Evolutionary conservation across 2,888 invertebrate genomes (phyloP).

Genomic region (Parnassius apollo): DNA sequence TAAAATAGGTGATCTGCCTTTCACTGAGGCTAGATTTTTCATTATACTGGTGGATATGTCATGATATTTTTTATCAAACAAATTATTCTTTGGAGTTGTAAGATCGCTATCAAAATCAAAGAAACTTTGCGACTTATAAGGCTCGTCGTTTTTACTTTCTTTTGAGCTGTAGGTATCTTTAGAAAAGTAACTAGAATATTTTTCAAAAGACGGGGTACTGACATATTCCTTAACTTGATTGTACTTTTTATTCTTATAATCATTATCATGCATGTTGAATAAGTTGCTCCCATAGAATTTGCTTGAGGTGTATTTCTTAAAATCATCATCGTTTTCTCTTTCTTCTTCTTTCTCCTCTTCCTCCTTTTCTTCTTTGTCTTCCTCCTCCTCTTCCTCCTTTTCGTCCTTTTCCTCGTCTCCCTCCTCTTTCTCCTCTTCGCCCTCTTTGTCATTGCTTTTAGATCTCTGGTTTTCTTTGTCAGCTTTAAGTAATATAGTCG

Average conservation of each 20-base stretch:
- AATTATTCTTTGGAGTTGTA: constrained; percentile 78
- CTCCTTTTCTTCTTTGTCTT: too few species aligned
- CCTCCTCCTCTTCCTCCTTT: too few species aligned
- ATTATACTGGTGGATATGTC: constrained; percentile 77
- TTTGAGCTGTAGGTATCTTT: constrained; percentile 50
- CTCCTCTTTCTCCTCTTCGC: constrained; percentile 49
- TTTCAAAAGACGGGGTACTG: constrained; percentile 52
- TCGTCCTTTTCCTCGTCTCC: too few species aligned
- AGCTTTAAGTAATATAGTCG: constrained; percentile 38
- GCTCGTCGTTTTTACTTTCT: constrained; percentile 47
- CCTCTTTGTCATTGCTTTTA: constrained; percentile 33
- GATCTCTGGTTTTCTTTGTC: constrained; percentile 28
- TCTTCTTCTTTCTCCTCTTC: constrained; percentile 42
- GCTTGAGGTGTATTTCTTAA: constrained; percentile 72
- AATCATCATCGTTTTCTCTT: constrained; percentile 54
- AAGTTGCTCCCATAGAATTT: constrained; percentile 78
- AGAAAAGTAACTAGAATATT: constrained; percentile 62
- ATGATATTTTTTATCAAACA: constrained; percentile 77
- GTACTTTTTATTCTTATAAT: constrained; percentile 52
- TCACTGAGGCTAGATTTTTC: constrained; percentile 68
- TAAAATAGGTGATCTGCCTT: constrained; percentile 49
- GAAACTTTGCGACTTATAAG: constrained; percentile 61
- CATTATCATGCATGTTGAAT: constrained; percentile 60
- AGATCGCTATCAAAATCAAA: constrained; percentile 66
- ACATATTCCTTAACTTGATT: constrained; percentile 48